phyloP scores from a whole-genome alignment of 2,888 invertebrate genomes.

The Spodoptera littoralis region DNA sequence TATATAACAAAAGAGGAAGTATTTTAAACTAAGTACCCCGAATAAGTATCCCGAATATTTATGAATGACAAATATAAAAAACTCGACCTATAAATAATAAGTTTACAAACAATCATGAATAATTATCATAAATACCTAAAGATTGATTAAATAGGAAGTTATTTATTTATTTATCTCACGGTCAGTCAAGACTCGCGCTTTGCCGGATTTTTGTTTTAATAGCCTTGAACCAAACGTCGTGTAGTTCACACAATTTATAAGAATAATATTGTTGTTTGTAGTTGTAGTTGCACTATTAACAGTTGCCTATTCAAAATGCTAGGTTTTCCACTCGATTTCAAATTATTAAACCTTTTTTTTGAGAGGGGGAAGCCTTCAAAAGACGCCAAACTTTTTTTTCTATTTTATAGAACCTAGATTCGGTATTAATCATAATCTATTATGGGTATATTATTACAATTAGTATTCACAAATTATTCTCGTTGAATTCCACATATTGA shows the following conservation, averaged over 20 bases:
- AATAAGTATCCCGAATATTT: too few species aligned
- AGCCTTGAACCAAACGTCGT: conserved; percentile 42
- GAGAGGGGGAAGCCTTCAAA: too few species aligned
- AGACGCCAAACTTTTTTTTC: too few species aligned
- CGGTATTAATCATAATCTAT: too few species aligned
- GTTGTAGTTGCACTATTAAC: too few species aligned
- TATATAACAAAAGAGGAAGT: background rate
- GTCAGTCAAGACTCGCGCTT: conserved; percentile 28
- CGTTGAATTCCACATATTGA: too few species aligned
- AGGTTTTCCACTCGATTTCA: too few species aligned
- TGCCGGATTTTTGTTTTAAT: conserved; percentile 18
- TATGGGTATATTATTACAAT: too few species aligned
- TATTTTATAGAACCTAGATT: too few species aligned
- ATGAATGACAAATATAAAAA: too few species aligned
- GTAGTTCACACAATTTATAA: conserved; percentile 38
- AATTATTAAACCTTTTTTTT: too few species aligned
- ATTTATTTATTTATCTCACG: background rate
- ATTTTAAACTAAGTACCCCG: background rate
- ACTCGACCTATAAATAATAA: background rate
- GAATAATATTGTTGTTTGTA: conserved; percentile 15
- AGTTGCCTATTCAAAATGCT: background rate
- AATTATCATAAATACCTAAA: conserved; percentile 4
- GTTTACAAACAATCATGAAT: conserved; percentile 2
- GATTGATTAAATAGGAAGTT: background rate
- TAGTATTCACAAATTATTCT: too few species aligned